Evolutionary conservation across 2,888 invertebrate genomes (phyloP).

Genomic region (Gastrophysa polygoni): DNA sequence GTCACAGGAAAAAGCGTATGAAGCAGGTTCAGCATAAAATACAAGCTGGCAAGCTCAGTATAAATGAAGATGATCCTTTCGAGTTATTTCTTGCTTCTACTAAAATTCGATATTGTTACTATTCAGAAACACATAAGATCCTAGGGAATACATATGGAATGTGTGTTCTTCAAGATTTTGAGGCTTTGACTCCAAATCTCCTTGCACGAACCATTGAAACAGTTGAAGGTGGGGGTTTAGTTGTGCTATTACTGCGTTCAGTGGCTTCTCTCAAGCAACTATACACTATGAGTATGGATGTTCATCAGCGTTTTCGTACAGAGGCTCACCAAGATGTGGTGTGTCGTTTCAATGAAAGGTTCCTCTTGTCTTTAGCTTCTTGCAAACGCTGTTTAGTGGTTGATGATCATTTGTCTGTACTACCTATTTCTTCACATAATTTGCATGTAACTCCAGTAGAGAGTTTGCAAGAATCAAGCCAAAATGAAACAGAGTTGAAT

Average conservation of each 20-base stretch:
- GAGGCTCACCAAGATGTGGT: slow-evolving; percentile 92
- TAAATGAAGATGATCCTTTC: slow-evolving; percentile 95
- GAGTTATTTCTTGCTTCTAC: slow-evolving; percentile 96
- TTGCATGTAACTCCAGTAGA: slow-evolving; percentile 79
- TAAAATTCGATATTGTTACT: slow-evolving; percentile 96
- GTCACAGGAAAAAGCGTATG: slow-evolving; percentile 92
- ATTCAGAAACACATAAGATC: slow-evolving; percentile 96
- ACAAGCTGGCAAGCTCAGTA: slow-evolving; percentile 83
- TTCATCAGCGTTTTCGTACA: slow-evolving; percentile 93
- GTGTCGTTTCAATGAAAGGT: slow-evolving; percentile 95
- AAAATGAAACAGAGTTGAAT: slow-evolving; percentile 67
- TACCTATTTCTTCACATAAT: slow-evolving; percentile 91
- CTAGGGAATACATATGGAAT: slow-evolving; percentile 89
- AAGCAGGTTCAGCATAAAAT: slow-evolving; percentile 82
- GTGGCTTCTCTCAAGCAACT: slow-evolving; percentile 90
- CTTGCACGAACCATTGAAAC: slow-evolving; percentile 97
- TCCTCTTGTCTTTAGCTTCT: slow-evolving; percentile 87
- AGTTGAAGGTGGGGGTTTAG: slow-evolving; percentile 83
- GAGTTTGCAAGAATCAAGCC: slow-evolving; percentile 58
- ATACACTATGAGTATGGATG: slow-evolving; percentile 98
- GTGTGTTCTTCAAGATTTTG: slow-evolving; percentile 87
- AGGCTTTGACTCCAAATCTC: slow-evolving; percentile 96
- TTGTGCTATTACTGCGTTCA: slow-evolving; percentile 85
- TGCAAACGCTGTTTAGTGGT: slow-evolving; percentile 91
- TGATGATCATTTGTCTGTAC: slow-evolving; percentile 89